Evolutionary conservation across 2,113 vertebrate genomes (phyloP).

Genomic region (Oceanites oceanicus): DNA sequence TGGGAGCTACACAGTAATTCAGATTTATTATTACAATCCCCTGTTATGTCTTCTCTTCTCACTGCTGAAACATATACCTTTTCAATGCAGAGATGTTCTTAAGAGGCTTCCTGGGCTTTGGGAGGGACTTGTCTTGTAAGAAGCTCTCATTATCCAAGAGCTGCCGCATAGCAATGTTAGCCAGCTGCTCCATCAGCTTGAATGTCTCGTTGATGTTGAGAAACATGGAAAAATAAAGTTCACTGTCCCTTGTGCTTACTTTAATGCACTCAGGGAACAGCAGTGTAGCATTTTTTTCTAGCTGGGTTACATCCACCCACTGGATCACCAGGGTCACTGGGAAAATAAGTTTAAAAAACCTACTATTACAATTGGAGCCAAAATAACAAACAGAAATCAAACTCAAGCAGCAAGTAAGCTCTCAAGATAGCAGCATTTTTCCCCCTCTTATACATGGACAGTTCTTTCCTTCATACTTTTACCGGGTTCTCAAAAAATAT

Average conservation of each 20-base stretch:
- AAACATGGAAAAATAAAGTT: conserved; percentile 98
- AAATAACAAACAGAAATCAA: background rate
- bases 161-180: conserved; percentile 94
- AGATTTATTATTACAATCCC: background rate
- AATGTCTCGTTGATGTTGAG: conserved; percentile 95
- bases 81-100: conserved; percentile 92
- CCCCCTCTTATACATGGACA: background rate
- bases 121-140: conserved; percentile 83
- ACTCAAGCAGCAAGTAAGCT: background rate
- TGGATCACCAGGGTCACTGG: conserved; percentile 91
- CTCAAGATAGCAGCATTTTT: background rate
- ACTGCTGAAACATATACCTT: conserved; percentile 61
- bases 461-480: background rate
- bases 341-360: background rate
- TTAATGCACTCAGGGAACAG: conserved; percentile 94
- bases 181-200: conserved; percentile 96
- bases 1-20: background rate
- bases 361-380: background rate
- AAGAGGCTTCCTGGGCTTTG: conserved; percentile 84
- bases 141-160: conserved; percentile 91
- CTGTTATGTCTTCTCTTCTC: background rate
- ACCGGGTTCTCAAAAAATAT: background rate
- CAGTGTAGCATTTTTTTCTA: conserved; percentile 93
- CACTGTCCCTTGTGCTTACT: conserved; percentile 86
- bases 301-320: conserved; percentile 93